A percentile compares a stretch with the other conserved stretches of the same genome.
These are phyloP conservation scores for Charanyca ferruginea DNA, from an alignment of 2,888 invertebrate genomes.

Conservation along the genomic window DNA sequence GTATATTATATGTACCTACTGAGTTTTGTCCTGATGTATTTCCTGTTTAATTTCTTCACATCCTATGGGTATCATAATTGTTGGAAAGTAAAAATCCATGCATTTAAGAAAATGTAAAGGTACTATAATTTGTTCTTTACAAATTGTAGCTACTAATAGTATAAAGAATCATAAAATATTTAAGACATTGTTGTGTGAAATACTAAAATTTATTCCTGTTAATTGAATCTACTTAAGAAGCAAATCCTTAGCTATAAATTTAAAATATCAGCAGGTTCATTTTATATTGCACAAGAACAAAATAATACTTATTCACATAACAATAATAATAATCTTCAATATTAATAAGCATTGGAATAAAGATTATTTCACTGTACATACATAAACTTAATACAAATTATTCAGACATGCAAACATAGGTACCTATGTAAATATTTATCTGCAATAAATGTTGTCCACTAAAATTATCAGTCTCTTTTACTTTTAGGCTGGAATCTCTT, in stretches of 20 bases:
- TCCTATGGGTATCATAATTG: conserved; percentile 7
- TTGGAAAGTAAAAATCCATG: conserved; percentile 14
- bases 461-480: conserved; percentile 5
- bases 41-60: conserved; percentile 21
- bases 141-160: conserved; percentile 23
- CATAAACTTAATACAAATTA: conserved; percentile 12
- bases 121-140: background rate
- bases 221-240: conserved; percentile 4
- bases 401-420: conserved; percentile 35
- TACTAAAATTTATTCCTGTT: background rate
- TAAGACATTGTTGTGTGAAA: background rate
- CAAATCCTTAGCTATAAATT: conserved; percentile 12
- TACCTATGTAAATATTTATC: conserved; percentile 60
- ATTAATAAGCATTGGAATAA: conserved; percentile 1
- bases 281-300: conserved; percentile 25
- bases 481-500: background rate
- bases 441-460: conserved; percentile 68
- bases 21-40: conserved; percentile 17
- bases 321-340: conserved; percentile 4
- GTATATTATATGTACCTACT: conserved; percentile 13
- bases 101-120: conserved; percentile 30
- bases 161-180: conserved; percentile 1
- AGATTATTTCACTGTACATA: conserved; percentile 20
- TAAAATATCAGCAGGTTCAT: conserved; percentile 7
- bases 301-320: background rate